Base-by-base conservation (phyloP, 1,140 invertebrate genomes). In the Drosophila orena region DNA sequence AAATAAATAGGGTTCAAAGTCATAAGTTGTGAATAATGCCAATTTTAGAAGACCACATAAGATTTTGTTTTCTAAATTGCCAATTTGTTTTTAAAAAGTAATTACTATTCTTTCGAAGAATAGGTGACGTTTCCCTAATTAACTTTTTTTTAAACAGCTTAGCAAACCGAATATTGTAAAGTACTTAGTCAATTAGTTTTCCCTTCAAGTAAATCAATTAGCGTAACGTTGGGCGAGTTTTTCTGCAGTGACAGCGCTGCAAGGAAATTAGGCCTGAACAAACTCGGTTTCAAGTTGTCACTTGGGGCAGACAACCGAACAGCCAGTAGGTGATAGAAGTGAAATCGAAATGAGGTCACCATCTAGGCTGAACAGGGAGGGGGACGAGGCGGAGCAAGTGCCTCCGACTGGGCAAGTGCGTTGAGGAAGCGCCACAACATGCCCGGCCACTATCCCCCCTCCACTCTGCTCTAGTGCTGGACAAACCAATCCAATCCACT, bases 321-420 rank as follows among this genome's bases (percentile, higher is more conserved):
- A 54, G 27, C 49, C 59, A 38, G 17, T 52, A 53, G 70, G 61
- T 71, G 58, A 75, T 70, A 64, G 73, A 77, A 53, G 34, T 42
- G 34, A 57, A 62, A 69, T 42, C 10, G 56, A 79, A 88, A 88
- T 79, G 70, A 58, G 71, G 83, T 69, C 84, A 76, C 69, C 64
- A 62, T 47, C 66, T 70, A 61, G 53, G 60, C 75, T 64, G 65
- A 15, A 53, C 35, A 50, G 53, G 34, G 65, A 38, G 47, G 34
- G 12, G 42, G n/a, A 49, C 20, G 15, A 12, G n/a, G 43, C 17
- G 37, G 53, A 54, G 22, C 44, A 22, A 3, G 22, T 47, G 44
- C 44, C 44, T 24, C 44, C 14, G 14, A 66, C 34, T 59, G 69
- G 69, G 71, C 60, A 49, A 58, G 71, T 76, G 72, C 72, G 72